Conservation (phyloP, 1,140 invertebrate species). For the Metaphire vulgaris region DNA sequence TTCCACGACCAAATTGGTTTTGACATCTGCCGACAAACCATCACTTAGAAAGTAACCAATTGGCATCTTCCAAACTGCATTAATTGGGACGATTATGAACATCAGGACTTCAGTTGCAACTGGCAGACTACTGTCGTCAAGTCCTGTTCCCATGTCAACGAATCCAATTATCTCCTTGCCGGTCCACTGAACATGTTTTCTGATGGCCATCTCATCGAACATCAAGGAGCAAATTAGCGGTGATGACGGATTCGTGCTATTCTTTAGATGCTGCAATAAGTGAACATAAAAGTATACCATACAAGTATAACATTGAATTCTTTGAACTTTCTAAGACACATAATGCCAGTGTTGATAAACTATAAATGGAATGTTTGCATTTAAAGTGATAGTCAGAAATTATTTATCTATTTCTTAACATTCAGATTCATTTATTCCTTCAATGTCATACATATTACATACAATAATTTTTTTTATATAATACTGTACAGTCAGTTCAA, state of each 20-base stretch:
- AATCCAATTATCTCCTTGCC: background rate
- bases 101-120: background rate
- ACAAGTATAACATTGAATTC: no score
- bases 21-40: conserved; percentile 1
- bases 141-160: background rate
- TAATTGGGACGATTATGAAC: background rate
- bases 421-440: no score
- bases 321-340: no score
- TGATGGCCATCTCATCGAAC: conserved; percentile 9
- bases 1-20: background rate
- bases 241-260: background rate
- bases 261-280: no score
- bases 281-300: no score
- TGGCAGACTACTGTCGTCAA: background rate
- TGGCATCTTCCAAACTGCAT: conserved; percentile 1
- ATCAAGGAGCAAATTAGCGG: background rate
- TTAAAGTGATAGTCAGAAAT: no score
- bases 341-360: no score
- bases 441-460: no score
- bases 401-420: no score
- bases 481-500: no score
- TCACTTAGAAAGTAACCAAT: conserved; percentile 2
- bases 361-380: no score
- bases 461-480: no score
- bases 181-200: conserved; percentile 2